Evolutionary conservation across 2,888 invertebrate genomes (phyloP), one percentile per base, ranked within the genome.

Genomic region (Plemyria rubiginata): DNA sequence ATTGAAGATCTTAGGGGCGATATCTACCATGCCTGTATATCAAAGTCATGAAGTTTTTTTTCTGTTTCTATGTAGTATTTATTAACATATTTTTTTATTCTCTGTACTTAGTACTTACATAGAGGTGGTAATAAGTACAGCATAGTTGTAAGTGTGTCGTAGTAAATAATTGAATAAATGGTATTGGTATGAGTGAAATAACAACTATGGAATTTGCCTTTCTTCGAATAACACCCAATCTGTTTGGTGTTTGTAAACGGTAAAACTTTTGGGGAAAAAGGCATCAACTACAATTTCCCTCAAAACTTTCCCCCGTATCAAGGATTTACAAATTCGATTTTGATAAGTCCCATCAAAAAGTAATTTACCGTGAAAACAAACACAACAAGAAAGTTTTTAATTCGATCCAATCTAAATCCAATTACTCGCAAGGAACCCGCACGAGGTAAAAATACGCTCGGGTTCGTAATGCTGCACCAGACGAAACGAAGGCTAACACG

Each of bases 361-460:
- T 86, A 79, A 85, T 92, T 90, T 88, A 75, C 81, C 73, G 71
- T 76, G 78, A 85, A 89, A 90, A 90, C 87, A 88, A 89, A 86
- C 79, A 81, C 78, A 77, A 79, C 74, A 82, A 82, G 86, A 86
- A 90, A 88, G 84, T 85, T 85, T 85, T 82, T 88, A 88, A 91
- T 88, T 86, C 80, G 82, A 85, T 86, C 86, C 87, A 90, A 92
- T 92, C 89, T 87, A 87, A 90, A 86, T 87, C 88, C 86, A 90
- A 91, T 91, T 91, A 91, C 87, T 78, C 77, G 79, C 80, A 82
- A 79, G 77, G 12, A 41, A 8, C 52, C 76, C 79, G 74, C 81
- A 80, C 76, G 80, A 55, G 54, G 53, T 50, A 22, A 78, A 78
- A 75, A 81, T 38, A 54, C 12, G 15, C 16, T 11, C n/a, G 43